Percentiles rank a stretch among this genome's conserved stretches.
These are phyloP conservation scores for Aphaenogaster ashmeadi DNA, from an alignment of 1,140 invertebrate genomes.

Conservation along the genomic window DNA sequence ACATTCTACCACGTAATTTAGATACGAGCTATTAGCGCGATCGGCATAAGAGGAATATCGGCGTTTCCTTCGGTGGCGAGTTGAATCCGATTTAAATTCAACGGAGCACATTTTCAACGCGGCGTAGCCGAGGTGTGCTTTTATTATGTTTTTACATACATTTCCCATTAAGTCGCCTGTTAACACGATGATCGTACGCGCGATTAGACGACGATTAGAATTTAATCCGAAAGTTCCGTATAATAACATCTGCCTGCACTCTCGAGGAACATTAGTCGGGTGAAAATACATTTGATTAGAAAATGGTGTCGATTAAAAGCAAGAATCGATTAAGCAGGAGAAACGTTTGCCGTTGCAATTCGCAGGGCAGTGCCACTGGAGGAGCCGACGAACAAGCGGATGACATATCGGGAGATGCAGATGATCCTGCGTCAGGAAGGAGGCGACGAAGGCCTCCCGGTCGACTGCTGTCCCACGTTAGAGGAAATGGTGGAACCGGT, in stretches of 20 bases:
- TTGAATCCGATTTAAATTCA: constrained; percentile 50
- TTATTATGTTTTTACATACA: constrained; percentile 22
- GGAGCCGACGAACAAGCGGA: constrained; percentile 78
- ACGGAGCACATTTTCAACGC: background rate
- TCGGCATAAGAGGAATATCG: constrained; percentile 54
- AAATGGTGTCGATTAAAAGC: background rate
- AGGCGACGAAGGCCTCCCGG: constrained; percentile 87
- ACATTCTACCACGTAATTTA: constrained; percentile 62
- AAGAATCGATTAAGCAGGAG: background rate
- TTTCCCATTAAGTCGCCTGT: constrained; percentile 44
- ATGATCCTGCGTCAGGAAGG: constrained; percentile 88
- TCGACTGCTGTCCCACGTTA: constrained; percentile 94
- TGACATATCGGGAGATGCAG: constrained; percentile 89
- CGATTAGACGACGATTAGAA: background rate
- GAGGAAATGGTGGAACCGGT: constrained; percentile 92
- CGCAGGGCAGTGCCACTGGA: constrained; percentile 78
- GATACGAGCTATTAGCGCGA: constrained; percentile 43
- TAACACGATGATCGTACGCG: constrained; percentile 11
- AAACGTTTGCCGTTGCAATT: constrained; percentile 1
- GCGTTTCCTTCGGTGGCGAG: background rate
- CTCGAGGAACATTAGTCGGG: background rate
- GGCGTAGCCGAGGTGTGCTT: background rate
- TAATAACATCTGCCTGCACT: background rate
- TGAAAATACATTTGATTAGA: background rate
- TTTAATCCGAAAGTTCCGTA: background rate